Evolutionary conservation across 1,140 invertebrate species (phyloP), one percentile per base, ranked within the genome.

Genomic region (Telenomus remus): DNA sequence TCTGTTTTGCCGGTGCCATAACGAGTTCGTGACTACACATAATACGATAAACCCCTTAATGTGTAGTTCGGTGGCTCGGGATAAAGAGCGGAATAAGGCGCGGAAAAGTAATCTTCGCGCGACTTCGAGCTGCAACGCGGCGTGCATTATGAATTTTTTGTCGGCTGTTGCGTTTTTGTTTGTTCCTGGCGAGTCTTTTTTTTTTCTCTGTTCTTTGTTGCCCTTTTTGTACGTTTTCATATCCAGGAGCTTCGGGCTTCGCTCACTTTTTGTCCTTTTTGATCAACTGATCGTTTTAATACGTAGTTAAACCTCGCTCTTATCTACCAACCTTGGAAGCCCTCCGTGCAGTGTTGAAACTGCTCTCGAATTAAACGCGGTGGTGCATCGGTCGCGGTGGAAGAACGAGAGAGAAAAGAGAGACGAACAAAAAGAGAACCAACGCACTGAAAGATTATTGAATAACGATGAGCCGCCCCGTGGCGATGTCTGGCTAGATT

Each of bases 11-110:
- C 73, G 78, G 78, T 79, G 80, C 71, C 81, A 84, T 85, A 88
- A 88, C 84, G 86, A 87, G 86, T 88, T 88, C 86, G 86, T 88
- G 86, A 88, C 86, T 86, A 81, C 81, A 86, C 86, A 87, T 88
- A 86, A 88, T 86, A 85, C 82, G 80, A 86, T 82, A 84, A 81
- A 82, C 80, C 82, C 83, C 83, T 27, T 81, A 79, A 84, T 77
- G 79, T 70, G 57, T 75, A 63, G 71, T 48, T 59, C 60, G 59
- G 48, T 66, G 55, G 68, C 59, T 34, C 27, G 9, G 64, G 44
- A 65, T 59, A 69, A 69, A 63, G 59, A 55, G 61, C 68, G 57
- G 50, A 44, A 48, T 55, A 57, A 66, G 57, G 50, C 70, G 70
- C 65, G 66, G 63, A 39, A n/a, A 54, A 48, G 54, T 65, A 56